Percentiles rank a stretch among this genome's conserved stretches.
Conservation (phyloP, 92 coral and sea anemone genomes). For the Anthopleura xanthogrammica region DNA sequence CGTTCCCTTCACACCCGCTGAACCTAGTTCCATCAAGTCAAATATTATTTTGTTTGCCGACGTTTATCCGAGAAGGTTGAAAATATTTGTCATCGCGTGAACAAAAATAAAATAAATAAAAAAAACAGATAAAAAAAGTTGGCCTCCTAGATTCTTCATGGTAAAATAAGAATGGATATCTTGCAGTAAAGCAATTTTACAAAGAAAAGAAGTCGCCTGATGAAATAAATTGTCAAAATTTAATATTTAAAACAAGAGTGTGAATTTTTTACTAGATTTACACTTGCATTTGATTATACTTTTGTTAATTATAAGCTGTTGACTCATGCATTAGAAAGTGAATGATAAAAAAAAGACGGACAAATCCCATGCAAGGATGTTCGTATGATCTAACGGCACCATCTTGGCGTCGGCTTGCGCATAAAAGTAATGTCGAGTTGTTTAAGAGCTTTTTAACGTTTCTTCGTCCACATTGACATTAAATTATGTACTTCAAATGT, state of each 20-base stretch:
- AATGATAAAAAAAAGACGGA: neutral
- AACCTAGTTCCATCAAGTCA: too few species aligned
- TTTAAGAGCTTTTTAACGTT: neutral
- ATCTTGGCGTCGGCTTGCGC: neutral
- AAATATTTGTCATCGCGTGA: too few species aligned
- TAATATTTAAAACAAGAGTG: neutral
- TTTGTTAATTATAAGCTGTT: neutral
- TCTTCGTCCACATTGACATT: neutral
- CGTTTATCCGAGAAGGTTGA: too few species aligned
- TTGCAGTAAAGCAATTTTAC: neutral
- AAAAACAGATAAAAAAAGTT: too few species aligned
- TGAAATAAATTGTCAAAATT: neutral
- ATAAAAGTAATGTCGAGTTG: neutral
- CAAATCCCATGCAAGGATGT: neutral
- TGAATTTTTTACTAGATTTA: neutral
- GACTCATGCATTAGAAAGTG: constrained; percentile 1
- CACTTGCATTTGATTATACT: neutral
- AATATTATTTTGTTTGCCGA: too few species aligned
- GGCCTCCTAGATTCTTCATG: too few species aligned
- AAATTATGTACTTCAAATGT: neutral
- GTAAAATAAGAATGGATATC: too few species aligned
- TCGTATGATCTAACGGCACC: neutral
- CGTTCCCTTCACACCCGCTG: neutral
- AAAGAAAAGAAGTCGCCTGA: too few species aligned
- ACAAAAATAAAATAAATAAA: too few species aligned